Evolutionary conservation across 2,113 vertebrate genomes (phyloP).

Genomic region (Phaethon lepturus): DNA sequence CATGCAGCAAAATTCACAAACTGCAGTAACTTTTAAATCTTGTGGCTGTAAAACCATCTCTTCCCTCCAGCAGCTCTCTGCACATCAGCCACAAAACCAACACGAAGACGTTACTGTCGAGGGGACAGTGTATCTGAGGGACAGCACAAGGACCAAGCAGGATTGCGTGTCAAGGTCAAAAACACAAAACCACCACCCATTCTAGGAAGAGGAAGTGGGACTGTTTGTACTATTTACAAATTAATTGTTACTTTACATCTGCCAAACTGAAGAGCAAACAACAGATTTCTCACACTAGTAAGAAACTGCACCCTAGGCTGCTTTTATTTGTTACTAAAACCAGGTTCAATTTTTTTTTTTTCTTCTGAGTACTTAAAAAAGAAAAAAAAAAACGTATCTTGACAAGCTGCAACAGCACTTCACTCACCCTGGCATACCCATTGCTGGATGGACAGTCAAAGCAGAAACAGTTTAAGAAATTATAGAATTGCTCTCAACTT

Average conservation of each 20-base stretch:
- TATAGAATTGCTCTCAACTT: not conserved
- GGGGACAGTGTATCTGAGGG: not conserved
- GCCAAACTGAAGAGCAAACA: slow-evolving; percentile 1
- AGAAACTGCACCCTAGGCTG: not conserved
- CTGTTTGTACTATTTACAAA: not conserved
- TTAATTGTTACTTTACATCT: not conserved
- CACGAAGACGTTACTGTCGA: rapidly evolving
- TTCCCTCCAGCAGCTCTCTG: not conserved
- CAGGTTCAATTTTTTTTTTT: not conserved
- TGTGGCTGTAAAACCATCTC: rapidly evolving
- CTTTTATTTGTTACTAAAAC: not conserved
- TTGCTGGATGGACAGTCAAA: not conserved
- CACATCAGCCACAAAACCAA: not conserved
- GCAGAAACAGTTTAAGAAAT: not conserved
- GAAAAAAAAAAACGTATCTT: not conserved
- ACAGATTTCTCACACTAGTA: not conserved
- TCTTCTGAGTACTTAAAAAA: not conserved
- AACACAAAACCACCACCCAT: not conserved
- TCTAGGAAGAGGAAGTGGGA: slow-evolving; percentile 29
- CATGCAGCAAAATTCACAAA: not conserved
- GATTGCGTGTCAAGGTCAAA: not conserved
- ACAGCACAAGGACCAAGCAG: not conserved
- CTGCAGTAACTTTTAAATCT: not conserved
- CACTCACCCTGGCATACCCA: not conserved
- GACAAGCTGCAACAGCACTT: not conserved